Evolutionary conservation across 2,113 vertebrate species (phyloP).

Genomic region (Axis porcinus): DNA sequence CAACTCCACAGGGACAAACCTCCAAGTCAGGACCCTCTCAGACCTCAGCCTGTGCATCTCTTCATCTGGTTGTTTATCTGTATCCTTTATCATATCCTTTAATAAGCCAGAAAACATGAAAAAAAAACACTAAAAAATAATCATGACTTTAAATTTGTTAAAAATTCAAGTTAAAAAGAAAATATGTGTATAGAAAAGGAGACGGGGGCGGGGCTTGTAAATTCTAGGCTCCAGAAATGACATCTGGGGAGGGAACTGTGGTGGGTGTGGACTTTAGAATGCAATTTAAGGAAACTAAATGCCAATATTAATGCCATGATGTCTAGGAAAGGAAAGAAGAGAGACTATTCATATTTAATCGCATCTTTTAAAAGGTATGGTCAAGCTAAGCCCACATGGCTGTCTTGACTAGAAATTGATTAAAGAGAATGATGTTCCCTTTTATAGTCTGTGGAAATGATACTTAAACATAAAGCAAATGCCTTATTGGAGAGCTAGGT

Average conservation of each 20-base stretch:
- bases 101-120: neutral
- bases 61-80: neutral
- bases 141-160: neutral
- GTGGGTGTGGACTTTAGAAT: neutral
- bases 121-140: neutral
- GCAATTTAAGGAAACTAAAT: conserved; percentile 25
- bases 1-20: neutral
- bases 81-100: neutral
- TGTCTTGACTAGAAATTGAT: conserved; percentile 34
- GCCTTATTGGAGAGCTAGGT: neutral
- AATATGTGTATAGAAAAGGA: neutral
- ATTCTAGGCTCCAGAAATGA: neutral
- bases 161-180: neutral
- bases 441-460: neutral
- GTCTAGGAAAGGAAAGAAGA: conserved; percentile 41
- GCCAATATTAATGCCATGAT: neutral
- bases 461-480: neutral
- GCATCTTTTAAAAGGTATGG: conserved; percentile 43
- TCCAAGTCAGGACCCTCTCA: neutral
- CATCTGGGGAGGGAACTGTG: neutral
- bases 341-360: conserved; percentile 57
- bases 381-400: conserved; percentile 40
- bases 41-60: neutral
- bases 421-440: neutral
- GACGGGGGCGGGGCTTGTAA: neutral